Percentiles rank a stretch among this genome's conserved stretches.
These are phyloP conservation scores for Synergus japonicus DNA, from an alignment of 2,888 invertebrate species.

Conservation along the genomic window DNA sequence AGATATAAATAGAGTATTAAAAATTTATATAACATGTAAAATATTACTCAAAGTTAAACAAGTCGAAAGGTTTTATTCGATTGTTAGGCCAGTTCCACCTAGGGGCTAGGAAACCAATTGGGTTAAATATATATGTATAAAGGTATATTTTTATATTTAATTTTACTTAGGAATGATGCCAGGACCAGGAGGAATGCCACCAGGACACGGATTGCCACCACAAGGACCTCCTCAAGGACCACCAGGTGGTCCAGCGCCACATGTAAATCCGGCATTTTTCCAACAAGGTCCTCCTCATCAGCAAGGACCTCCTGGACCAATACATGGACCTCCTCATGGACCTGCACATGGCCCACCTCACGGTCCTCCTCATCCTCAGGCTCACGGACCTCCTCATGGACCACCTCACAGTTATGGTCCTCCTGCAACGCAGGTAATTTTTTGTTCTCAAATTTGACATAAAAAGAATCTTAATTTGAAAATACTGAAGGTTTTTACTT, in stretches of 20 bases:
- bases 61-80: neutral
- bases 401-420: conserved; percentile 80
- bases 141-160: neutral
- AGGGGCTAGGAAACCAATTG: conserved; percentile 31
- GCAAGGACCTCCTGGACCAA: conserved; percentile 81
- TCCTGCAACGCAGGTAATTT: conserved; percentile 73
- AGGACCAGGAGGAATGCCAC: conserved; percentile 78
- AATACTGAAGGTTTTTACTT: neutral
- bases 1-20: neutral
- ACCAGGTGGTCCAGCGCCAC: conserved; percentile 89
- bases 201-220: conserved; percentile 79
- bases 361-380: conserved; percentile 83
- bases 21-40: too few relatives aligned
- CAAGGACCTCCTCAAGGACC: conserved; percentile 80
- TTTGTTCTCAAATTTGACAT: neutral
- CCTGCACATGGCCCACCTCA: conserved; percentile 83
- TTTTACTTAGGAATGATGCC: conserved; percentile 65
- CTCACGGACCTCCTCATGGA: conserved; percentile 80
- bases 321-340: conserved; percentile 83
- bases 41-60: neutral
- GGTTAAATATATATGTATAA: neutral
- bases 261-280: conserved; percentile 98
- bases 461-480: neutral
- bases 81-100: neutral
- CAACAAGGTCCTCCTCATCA: conserved; percentile 84